Evolutionary conservation across 2,888 invertebrate genomes (phyloP).

Genomic region (Andrena haemorrhoa): DNA sequence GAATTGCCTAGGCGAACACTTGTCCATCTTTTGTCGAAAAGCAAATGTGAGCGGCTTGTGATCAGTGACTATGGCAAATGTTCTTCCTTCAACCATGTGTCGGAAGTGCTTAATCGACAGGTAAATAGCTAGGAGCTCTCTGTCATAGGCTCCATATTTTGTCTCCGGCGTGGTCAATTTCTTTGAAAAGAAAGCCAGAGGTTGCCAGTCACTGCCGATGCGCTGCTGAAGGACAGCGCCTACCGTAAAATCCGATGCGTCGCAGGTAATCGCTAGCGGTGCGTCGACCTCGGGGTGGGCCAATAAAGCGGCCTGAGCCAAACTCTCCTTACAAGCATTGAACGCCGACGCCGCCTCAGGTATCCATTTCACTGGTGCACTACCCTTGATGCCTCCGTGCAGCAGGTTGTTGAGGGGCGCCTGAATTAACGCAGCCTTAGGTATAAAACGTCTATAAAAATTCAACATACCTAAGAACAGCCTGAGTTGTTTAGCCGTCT

Average conservation of each 20-base stretch:
- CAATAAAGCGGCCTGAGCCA: background rate
- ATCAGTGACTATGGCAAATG: conserved; percentile 8
- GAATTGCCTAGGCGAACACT: conserved; percentile 66
- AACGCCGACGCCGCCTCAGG: background rate
- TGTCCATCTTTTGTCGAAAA: conserved; percentile 57
- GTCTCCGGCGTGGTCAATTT: background rate
- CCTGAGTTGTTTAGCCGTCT: too few relatives aligned
- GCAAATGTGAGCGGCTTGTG: conserved; percentile 21
- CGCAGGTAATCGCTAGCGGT: background rate
- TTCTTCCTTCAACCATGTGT: conserved; percentile 39
- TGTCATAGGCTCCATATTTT: background rate
- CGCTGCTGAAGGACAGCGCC: conserved; percentile 51
- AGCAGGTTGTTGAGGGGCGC: conserved; percentile 3
- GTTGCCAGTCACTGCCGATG: conserved; percentile 30
- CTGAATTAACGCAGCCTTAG: conserved; percentile 8
- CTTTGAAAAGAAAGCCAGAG: conserved; percentile 1
- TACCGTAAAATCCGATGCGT: conserved; percentile 21
- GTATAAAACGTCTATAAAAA: background rate
- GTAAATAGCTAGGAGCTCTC: conserved; percentile 6
- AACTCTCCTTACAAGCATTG: background rate
- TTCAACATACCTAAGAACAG: too few relatives aligned
- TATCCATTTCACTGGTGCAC: background rate
- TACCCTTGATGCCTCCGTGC: background rate
- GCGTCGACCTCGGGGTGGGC: background rate
- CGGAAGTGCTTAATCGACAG: conserved; percentile 25